Evolutionary conservation across 2,888 invertebrate genomes (phyloP).

Genomic region (Harpagoxenus sublaevis): DNA sequence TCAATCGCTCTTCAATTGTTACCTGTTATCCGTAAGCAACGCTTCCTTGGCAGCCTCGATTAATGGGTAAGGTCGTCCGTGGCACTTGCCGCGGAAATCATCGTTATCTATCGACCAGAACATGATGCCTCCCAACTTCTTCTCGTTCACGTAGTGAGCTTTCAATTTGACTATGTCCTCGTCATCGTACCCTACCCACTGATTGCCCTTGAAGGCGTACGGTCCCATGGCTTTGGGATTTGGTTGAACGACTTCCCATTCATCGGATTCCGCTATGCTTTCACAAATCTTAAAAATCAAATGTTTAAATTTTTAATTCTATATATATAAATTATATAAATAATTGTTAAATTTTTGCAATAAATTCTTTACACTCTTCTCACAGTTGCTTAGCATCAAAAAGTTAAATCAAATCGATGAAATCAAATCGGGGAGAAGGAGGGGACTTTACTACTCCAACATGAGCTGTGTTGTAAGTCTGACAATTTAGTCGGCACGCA

Average conservation of each 20-base stretch:
- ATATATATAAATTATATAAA: not conserved
- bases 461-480: too few relatives aligned
- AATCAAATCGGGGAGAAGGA: too few relatives aligned
- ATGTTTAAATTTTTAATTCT: not conserved
- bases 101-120: conserved; percentile 98
- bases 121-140: conserved; percentile 96
- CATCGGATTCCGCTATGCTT: conserved; percentile 90
- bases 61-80: conserved; percentile 94
- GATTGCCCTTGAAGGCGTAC: conserved; percentile 94
- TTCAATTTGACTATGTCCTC: conserved; percentile 93
- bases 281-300: conserved; percentile 92
- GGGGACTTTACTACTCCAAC: too few relatives aligned
- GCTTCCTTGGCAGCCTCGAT: conserved; percentile 97
- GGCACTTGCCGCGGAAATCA: conserved; percentile 96
- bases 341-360: not conserved
- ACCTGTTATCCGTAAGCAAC: conserved; percentile 91
- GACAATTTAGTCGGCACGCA: too few relatives aligned
- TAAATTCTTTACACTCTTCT: too few relatives aligned
- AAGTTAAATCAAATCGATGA: too few relatives aligned
- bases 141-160: conserved; percentile 94
- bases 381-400: too few relatives aligned
- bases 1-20: conserved; percentile 52
- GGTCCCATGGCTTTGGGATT: conserved; percentile 95
- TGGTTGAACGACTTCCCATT: conserved; percentile 94
- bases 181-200: conserved; percentile 98